phyloP scores from a whole-genome alignment of 2,113 vertebrate genomes.

The Chloropsis cyanopogon region DNA sequence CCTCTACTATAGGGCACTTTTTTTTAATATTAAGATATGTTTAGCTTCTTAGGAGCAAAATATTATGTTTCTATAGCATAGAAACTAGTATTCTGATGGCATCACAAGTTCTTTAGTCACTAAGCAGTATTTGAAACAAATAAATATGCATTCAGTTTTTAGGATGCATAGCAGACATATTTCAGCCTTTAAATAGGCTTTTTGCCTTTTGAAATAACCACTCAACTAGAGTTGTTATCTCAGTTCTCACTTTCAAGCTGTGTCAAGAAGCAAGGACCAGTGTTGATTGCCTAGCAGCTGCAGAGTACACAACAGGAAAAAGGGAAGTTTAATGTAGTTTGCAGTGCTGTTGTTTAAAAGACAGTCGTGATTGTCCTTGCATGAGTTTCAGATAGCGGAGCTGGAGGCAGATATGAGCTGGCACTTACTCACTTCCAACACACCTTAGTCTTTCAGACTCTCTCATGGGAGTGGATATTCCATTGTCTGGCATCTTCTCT shows the following conservation, averaged over 20 bases:
- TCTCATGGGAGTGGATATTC: background rate
- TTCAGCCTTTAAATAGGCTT: constrained; percentile 23
- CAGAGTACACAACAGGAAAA: background rate
- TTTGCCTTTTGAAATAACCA: background rate
- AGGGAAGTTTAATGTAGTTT: background rate
- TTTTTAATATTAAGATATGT: background rate
- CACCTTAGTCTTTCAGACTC: constrained; percentile 21
- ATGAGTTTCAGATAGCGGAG: background rate
- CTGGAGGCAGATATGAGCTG: constrained; percentile 14
- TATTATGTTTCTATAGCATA: background rate
- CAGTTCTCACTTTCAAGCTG: background rate
- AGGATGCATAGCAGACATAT: constrained; percentile 17
- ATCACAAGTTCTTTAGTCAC: background rate
- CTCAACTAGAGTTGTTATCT: background rate
- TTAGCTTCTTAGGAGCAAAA: background rate
- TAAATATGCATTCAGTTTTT: background rate
- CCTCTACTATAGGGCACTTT: background rate
- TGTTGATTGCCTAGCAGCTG: background rate
- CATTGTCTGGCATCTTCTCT: background rate
- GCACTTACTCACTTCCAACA: constrained; percentile 30
- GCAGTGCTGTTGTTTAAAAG: background rate
- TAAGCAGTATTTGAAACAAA: background rate
- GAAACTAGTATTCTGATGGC: background rate
- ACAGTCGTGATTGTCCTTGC: background rate
- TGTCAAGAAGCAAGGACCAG: background rate